phyloP scores from a whole-genome alignment of 2,888 invertebrate species.

The Protodeltote pygarga region DNA sequence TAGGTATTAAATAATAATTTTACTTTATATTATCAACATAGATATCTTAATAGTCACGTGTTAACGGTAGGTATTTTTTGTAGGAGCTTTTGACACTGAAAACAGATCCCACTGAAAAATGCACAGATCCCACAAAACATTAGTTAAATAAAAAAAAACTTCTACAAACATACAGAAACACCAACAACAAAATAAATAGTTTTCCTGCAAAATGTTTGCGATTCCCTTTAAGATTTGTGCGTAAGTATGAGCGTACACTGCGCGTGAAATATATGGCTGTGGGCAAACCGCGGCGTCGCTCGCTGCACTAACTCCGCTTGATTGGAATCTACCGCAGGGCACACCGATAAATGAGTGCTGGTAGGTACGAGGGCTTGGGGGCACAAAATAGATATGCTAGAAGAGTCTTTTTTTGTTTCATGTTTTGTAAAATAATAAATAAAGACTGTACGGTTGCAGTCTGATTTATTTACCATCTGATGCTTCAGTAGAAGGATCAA shows the following conservation, averaged over 20 bases:
- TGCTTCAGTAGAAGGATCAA: no score
- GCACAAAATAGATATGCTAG: constrained; percentile 26
- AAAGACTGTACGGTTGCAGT: no score
- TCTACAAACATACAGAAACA: constrained; percentile 6
- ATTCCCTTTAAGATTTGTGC: constrained; percentile 65
- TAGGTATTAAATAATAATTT: no score
- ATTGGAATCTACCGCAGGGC: constrained; percentile 78
- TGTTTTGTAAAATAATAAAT: no score
- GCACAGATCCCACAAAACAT: no score
- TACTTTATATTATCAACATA: no score
- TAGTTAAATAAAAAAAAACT: not conserved
- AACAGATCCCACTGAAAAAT: no score
- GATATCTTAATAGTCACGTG: no score
- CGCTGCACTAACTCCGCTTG: constrained; percentile 70
- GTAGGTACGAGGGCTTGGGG: constrained; percentile 35
- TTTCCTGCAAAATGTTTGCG: constrained; percentile 53
- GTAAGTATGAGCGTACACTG: constrained; percentile 64
- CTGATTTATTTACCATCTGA: no score
- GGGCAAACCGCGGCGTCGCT: constrained; percentile 52
- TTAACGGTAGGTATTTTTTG: no score
- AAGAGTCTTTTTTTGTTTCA: constrained; percentile 23
- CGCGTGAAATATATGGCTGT: constrained; percentile 68
- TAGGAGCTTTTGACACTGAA: no score
- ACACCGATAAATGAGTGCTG: constrained; percentile 68
- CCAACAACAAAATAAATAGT: constrained; percentile 14